Percentiles rank a stretch among this genome's conserved stretches.
Conservation (phyloP, 2,797 vertebrate species). For the Ibycter americanus region DNA sequence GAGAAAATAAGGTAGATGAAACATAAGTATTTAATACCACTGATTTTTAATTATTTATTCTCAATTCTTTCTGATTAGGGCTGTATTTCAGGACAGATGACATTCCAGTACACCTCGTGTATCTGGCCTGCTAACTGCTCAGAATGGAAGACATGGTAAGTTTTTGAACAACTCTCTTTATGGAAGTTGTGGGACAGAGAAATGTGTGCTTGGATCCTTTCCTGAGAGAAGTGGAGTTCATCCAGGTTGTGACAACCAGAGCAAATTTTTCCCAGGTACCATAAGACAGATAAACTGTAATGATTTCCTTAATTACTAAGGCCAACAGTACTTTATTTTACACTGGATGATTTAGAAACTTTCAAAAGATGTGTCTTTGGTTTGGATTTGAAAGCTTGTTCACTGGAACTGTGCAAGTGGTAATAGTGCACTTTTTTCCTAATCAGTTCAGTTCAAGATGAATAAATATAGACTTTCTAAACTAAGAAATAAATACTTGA, state of each 20-base stretch:
- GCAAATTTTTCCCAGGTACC: not conserved
- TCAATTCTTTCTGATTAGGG: not conserved
- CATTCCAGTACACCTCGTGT: not conserved
- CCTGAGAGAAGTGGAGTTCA: not conserved
- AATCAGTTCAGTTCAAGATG: not conserved
- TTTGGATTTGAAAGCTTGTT: not conserved
- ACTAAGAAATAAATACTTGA: not conserved
- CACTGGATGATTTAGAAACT: not conserved
- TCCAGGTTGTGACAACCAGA: not conserved
- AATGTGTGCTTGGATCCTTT: not conserved
- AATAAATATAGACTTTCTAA: not conserved
- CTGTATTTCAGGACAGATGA: not conserved
- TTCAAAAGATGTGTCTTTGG: not conserved
- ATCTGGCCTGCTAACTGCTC: not conserved
- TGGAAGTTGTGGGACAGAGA: not conserved
- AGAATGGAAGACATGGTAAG: fast-evolving
- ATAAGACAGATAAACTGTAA: not conserved
- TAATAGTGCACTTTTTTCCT: not conserved
- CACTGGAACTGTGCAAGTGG: not conserved
- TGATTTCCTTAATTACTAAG: not conserved
- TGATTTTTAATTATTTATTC: not conserved
- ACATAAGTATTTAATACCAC: slow-evolving; percentile 17
- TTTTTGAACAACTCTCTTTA: not conserved
- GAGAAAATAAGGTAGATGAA: slow-evolving; percentile 22
- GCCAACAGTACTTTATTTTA: not conserved